These are phyloP conservation scores for Rhynchotus rufescens DNA, from an alignment of 2,797 vertebrate genomes.

Conservation along the genomic window DNA sequence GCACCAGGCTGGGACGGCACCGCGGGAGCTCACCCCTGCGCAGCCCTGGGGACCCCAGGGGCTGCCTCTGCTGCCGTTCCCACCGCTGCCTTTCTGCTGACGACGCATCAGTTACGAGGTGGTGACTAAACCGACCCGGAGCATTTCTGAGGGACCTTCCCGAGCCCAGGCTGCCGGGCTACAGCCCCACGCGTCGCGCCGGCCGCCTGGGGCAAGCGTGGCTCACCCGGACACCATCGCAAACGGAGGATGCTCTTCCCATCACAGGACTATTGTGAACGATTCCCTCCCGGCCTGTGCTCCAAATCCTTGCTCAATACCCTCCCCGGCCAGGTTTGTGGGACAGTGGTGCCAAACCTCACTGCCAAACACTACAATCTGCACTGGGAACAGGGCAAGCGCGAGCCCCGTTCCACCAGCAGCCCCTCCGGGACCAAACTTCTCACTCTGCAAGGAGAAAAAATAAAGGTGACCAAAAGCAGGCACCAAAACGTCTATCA, in stretches of 20 bases:
- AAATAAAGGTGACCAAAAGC: neutral
- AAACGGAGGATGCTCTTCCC: neutral
- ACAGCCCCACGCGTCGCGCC: no score
- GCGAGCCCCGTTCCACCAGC: neutral
- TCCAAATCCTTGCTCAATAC: neutral
- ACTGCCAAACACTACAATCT: neutral
- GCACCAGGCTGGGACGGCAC: neutral
- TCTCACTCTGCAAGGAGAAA: neutral
- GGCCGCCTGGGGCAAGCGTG: neutral
- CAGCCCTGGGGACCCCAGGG: no score
- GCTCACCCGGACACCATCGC: neutral
- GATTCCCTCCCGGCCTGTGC: neutral
- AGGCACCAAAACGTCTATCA: neutral
- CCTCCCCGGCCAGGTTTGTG: neutral
- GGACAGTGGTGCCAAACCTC: neutral
- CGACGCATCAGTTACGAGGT: neutral
- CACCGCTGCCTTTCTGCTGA: neutral
- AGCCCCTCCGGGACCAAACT: neutral
- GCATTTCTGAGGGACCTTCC: neutral
- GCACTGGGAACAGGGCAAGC: neutral
- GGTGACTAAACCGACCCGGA: neutral
- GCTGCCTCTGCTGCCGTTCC: no score
- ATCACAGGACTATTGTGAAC: rapidly evolving
- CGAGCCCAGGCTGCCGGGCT: neutral
- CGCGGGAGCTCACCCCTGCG: no score